Base-by-base conservation (phyloP, 2,797 vertebrate genomes). In the Rhinatrema bivittatum region DNA sequence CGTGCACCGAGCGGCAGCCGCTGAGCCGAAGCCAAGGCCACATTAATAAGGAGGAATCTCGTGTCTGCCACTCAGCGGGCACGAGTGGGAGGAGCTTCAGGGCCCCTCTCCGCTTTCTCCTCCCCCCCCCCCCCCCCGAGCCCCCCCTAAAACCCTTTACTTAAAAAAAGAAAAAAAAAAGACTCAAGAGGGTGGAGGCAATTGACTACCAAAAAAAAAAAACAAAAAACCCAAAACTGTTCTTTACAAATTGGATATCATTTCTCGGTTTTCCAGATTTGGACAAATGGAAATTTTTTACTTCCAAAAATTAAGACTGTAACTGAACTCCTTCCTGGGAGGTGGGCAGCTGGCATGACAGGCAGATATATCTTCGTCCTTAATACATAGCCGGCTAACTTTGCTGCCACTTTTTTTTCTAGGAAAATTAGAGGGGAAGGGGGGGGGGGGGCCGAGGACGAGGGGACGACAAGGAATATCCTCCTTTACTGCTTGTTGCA, bases 21-120 rank as follows among this genome's bases (percentile, higher is more conserved):
- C 64, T 60, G 56, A 63, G 52, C 54, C 36, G 44, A 51, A 55
- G 63, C 72, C 70, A 56, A 67, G 75, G 62, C 56, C 69, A 70
- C 48, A 54, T 50, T 49, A 56, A 31, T 32, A 59, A 36, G 29
- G 56, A 47, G 60, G 56, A 5, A 56, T 68, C 63, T 47, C 52
- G 52, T 49, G 52, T 39, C 64, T 67, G 62, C 50, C 60, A 72
- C 57, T 69, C 50, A 57, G 60, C 39, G 46, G 50, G 29, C 13
- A 42, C 36, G 43, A 31, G 36, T 68, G 53, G 38, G 62, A 59
- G 31, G 13, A 29, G 20, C 53, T 34, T n/a, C 16, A 36, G 27
- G 14, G 19, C 24, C 32, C 34, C 35, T 31, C 26, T 16, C 27
- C 14, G 3, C 25, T 23, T 32, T 55, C 20, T 41, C 45, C 20